Percentiles rank a stretch among this genome's conserved stretches.
phyloP scores from a whole-genome alignment of 1,140 invertebrate genomes.

The Drosophila baimaii region DNA sequence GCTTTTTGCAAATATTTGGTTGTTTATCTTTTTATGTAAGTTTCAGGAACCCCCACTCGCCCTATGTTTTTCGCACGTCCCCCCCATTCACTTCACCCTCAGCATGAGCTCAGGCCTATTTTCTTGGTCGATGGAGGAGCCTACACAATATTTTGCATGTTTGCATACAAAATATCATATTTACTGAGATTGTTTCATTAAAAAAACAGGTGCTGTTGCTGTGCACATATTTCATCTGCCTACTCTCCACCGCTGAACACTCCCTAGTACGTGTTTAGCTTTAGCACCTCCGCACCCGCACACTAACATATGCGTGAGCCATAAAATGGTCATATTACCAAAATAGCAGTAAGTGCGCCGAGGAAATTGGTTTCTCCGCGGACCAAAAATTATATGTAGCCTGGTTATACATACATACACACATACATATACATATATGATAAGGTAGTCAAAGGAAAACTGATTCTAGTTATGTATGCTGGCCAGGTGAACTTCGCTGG shows the following conservation, averaged over 20 bases:
- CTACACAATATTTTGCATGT: conserved; percentile 76
- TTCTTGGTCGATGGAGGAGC: conserved; percentile 57
- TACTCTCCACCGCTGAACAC: conserved; percentile 11
- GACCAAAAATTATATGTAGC: conserved; percentile 57
- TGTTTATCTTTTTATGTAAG: conserved; percentile 76
- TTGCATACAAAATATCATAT: conserved; percentile 83
- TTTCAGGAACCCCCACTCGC: conserved; percentile 26
- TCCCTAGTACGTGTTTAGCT: conserved; percentile 76
- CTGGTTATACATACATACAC: conserved; percentile 10
- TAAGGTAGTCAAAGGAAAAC: conserved; percentile 15
- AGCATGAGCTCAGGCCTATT: conserved; percentile 59
- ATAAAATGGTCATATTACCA: conserved; percentile 80
- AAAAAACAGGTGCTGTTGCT: conserved; percentile 67
- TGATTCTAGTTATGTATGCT: conserved; percentile 69
- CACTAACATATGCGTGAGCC: conserved; percentile 69
- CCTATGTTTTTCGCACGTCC: conserved; percentile 9
- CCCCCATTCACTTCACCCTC: conserved; percentile 9
- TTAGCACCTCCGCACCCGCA: conserved; percentile 64
- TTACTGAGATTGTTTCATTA: conserved; percentile 82
- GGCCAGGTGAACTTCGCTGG: conserved; percentile 70
- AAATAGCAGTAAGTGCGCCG: conserved; percentile 69
- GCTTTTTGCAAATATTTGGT: conserved; percentile 79
- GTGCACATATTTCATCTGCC: conserved; percentile 56
- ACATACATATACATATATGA: conserved; percentile 20
- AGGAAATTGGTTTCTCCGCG: conserved; percentile 80